phyloP scores from a whole-genome alignment of 2,888 invertebrate species.

The Tineola bisselliella region DNA sequence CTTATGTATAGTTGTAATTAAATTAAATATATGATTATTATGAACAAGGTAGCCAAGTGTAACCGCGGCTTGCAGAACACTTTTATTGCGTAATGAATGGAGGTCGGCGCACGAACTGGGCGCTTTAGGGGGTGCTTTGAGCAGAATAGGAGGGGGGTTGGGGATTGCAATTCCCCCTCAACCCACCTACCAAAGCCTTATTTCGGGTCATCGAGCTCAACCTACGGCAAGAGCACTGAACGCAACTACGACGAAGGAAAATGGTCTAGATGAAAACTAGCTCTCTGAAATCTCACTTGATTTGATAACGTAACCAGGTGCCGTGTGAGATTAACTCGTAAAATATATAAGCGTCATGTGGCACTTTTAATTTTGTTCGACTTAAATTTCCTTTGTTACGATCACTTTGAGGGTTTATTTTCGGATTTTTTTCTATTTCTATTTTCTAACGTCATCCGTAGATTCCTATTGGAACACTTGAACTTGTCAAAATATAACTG shows the following conservation, averaged over 20 bases:
- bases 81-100: slow-evolving; percentile 67
- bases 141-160: slow-evolving; percentile 19
- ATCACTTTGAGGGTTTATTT: not conserved
- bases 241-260: slow-evolving; percentile 27
- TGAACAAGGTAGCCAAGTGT: not conserved
- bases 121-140: slow-evolving; percentile 23
- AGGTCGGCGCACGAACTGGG: slow-evolving; percentile 51
- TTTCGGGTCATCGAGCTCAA: slow-evolving; percentile 66
- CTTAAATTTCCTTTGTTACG: not conserved
- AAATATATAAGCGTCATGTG: not conserved
- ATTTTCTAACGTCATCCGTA: not conserved
- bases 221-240: slow-evolving; percentile 38
- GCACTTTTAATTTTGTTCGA: not conserved
- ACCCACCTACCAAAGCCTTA: slow-evolving; percentile 43
- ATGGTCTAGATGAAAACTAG: slow-evolving; percentile 6
- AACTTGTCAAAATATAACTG: too few relatives aligned
- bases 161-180: slow-evolving; percentile 38
- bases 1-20: too few relatives aligned
- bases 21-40: not conserved
- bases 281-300: not conserved
- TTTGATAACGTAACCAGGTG: slow-evolving; percentile 12
- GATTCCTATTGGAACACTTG: too few relatives aligned
- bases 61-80: slow-evolving; percentile 34
- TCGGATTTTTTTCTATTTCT: not conserved
- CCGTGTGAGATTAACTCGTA: slow-evolving; percentile 1